Percentiles rank a stretch among this genome's conserved stretches.
phyloP scores from a whole-genome alignment of 1,140 invertebrate species.

The Leucophenga varia region DNA sequence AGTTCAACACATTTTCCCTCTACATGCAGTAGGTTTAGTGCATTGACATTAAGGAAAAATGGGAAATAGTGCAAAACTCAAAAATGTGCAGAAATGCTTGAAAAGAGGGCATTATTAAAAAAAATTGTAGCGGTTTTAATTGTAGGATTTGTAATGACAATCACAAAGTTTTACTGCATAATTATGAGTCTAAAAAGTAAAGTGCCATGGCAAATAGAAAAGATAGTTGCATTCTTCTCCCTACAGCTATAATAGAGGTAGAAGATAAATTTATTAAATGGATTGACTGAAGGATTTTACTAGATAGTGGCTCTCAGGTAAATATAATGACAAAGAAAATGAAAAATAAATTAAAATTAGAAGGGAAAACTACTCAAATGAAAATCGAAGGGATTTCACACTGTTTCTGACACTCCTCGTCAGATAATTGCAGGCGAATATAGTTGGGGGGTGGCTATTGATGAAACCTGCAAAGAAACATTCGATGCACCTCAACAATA shows the following conservation, averaged over 20 bases:
- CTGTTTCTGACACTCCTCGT: too few species aligned
- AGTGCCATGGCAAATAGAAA: neutral
- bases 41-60: neutral
- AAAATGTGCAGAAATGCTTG: neutral
- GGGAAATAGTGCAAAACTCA: neutral
- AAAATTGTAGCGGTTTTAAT: too few species aligned
- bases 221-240: neutral
- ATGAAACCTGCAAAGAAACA: too few species aligned
- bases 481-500: too few species aligned
- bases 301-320: constrained; percentile 11
- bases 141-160: constrained; percentile 1
- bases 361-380: neutral
- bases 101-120: too few species aligned
- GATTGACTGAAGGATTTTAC: constrained; percentile 3
- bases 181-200: neutral
- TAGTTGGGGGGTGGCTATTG: too few species aligned
- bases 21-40: neutral
- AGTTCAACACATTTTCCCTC: neutral
- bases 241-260: neutral
- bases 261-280: neutral
- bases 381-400: constrained; percentile 5
- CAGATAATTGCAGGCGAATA: too few species aligned
- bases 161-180: constrained; percentile 1
- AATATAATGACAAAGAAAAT: constrained; percentile 11
- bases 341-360: constrained; percentile 12